phyloP scores from a whole-genome alignment of 2,888 invertebrate genomes.

The Melinaea marsaeus region DNA sequence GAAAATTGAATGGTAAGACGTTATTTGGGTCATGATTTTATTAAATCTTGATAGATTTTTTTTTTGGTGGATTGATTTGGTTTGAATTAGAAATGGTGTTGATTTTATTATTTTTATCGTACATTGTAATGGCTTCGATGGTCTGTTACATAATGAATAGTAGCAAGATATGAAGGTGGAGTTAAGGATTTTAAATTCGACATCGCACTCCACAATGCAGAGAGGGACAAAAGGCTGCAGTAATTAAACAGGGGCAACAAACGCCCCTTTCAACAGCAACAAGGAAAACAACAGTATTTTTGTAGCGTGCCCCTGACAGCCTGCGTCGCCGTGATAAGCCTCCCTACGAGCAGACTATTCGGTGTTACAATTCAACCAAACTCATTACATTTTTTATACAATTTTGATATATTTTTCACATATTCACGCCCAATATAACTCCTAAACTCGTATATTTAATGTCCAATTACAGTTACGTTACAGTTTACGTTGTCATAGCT shows the following conservation, averaged over 20 bases:
- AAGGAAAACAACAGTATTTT: conserved; percentile 67
- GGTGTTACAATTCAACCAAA: conserved; percentile 5
- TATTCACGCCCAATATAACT: background rate
- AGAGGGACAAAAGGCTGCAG: conserved; percentile 53
- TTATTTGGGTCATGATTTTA: conserved; percentile 77
- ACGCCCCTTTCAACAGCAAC: conserved; percentile 56
- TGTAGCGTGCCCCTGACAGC: conserved; percentile 60
- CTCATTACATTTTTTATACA: conserved; percentile 1
- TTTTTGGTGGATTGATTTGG: conserved; percentile 16
- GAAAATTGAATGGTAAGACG: conserved; percentile 77
- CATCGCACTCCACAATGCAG: conserved; percentile 26
- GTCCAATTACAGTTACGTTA: background rate
- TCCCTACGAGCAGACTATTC: conserved; percentile 15
- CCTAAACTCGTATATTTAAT: background rate
- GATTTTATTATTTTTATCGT: conserved; percentile 8
- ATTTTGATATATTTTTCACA: background rate
- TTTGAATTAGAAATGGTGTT: conserved; percentile 18
- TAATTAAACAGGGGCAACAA: conserved; percentile 66
- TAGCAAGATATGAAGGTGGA: too few species aligned
- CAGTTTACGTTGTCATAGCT: background rate
- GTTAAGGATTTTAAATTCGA: conserved; percentile 12
- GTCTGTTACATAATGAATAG: too few species aligned
- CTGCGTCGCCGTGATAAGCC: conserved; percentile 63
- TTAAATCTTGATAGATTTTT: conserved; percentile 69
- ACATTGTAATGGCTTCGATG: conserved; percentile 1